Evolutionary conservation across 1,140 invertebrate genomes (phyloP), one percentile per base, ranked within the genome.

Genomic region (Nephila pilipes): DNA sequence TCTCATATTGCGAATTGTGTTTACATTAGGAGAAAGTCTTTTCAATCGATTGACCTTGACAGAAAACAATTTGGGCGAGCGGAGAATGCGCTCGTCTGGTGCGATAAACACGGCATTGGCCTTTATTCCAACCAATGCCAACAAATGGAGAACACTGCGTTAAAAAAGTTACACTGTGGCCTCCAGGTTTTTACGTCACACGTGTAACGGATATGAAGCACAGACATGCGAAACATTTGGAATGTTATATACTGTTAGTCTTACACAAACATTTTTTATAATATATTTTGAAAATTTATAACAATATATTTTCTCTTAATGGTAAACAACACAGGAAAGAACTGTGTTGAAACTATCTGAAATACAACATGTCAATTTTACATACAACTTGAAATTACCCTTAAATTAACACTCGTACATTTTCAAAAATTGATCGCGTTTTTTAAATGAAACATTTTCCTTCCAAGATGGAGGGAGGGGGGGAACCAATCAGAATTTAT

Each of bases 41-140:
- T 81, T 81, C 46, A 54, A 55, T 81, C 46, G 80, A 55, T 54
- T 55, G 80, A 81, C 80, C 80, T 81, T 81, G 80, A n/a, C n/a
- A 16, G 32, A 75, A 75, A 36, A 75, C 69, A 20, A 46, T 46
- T 46, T 46, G 32, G 1, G 29, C 18, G 16, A 79, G 29, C n/a
- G 18, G 75, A 80, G 75, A 38, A 80, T 80, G 80, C 38, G 46
- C n/a, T 80, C 75, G 80, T 81, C 80, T 54, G 32, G 29, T 25
- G 63, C 22, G 63, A 29, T 25, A 46, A 6, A 65, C 14, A 32
- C 80, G 80, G 38, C 80, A 81, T 54, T 81, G 80, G 80, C 80
- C 80, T 81, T 55, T 81, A 81, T 81, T 46, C 22, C 80, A 25
- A 38, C 46, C 80, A 81, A 54, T 81, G 80, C 80, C 80, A 81